These are phyloP conservation scores for Nothoprocta pentlandii DNA, from an alignment of 2,113 vertebrate species.

Conservation along the genomic window DNA sequence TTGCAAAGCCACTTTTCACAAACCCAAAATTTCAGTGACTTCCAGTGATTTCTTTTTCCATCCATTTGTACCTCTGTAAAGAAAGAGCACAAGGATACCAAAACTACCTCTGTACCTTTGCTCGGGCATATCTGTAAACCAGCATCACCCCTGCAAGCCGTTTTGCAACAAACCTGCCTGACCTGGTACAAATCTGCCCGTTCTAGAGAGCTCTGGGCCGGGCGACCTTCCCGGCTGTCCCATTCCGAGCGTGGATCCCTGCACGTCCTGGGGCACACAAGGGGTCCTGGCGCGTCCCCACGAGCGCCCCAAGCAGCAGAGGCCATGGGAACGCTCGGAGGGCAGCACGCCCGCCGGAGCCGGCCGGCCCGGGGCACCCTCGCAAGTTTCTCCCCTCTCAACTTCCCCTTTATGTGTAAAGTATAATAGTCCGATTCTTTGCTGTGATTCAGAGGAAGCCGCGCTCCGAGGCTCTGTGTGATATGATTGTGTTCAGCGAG, in stretches of 20 bases:
- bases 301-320: not conserved
- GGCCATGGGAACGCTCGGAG: conserved; percentile 18
- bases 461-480: conserved; percentile 37
- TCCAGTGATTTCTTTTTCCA: not conserved
- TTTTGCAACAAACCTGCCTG: fast-evolving
- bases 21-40: not conserved
- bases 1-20: not conserved
- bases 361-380: not conserved
- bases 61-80: not conserved
- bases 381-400: conserved; percentile 26
- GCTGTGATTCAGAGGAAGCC: conserved; percentile 63
- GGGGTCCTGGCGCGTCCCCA: fast-evolving
- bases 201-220: not conserved
- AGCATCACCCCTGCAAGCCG: not conserved
- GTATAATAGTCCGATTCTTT: conserved; percentile 68
- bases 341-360: conserved; percentile 3
- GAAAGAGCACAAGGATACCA: not conserved
- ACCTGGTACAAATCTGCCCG: not conserved
- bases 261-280: not conserved
- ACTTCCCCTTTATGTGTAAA: conserved; percentile 64
- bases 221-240: not conserved
- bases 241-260: not conserved
- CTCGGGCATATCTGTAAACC: not conserved
- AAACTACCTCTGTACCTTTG: not conserved
- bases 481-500: conserved; percentile 68